These are phyloP conservation scores for human (Homo sapiens) DNA, from an alignment of 2,113 vertebrate species.

Conservation along the genomic window DNA sequence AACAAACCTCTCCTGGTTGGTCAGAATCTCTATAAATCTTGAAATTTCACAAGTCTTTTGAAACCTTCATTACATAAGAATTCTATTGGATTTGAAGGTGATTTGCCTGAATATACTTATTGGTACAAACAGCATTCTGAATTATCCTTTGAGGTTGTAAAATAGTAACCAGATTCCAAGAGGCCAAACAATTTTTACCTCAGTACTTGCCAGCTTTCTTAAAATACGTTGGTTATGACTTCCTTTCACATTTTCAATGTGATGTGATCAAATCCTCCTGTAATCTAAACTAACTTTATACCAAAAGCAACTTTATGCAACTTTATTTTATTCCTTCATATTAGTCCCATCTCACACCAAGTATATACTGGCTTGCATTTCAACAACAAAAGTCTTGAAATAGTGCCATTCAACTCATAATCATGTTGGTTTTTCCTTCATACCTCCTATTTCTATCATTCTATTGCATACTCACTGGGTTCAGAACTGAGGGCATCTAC, in stretches of 20 bases:
- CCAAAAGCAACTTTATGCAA: slow-evolving; percentile 25
- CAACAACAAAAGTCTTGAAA: slow-evolving; percentile 28
- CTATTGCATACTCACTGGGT: not conserved
- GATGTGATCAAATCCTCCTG: slow-evolving; percentile 13
- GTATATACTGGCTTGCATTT: not conserved
- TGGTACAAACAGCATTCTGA: not conserved
- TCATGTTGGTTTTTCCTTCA: not conserved
- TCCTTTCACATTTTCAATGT: slow-evolving; percentile 36
- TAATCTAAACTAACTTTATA: slow-evolving; percentile 44
- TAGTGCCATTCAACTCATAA: not conserved
- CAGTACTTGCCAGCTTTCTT: not conserved
- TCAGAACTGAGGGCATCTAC: not conserved
- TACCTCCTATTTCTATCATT: not conserved
- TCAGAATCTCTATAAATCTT: not conserved
- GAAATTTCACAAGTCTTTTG: not conserved
- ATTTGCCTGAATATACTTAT: not conserved
- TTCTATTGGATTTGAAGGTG: not conserved
- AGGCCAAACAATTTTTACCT: not conserved
- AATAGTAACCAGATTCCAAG: not conserved
- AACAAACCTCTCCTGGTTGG: not conserved
- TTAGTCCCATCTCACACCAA: not conserved
- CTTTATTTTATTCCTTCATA: not conserved
- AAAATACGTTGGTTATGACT: slow-evolving; percentile 48
- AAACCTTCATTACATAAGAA: not conserved
- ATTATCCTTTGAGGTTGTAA: not conserved